Conservation (phyloP, 64 coral and sea anemone species). For the Anthopleura sola region DNA sequence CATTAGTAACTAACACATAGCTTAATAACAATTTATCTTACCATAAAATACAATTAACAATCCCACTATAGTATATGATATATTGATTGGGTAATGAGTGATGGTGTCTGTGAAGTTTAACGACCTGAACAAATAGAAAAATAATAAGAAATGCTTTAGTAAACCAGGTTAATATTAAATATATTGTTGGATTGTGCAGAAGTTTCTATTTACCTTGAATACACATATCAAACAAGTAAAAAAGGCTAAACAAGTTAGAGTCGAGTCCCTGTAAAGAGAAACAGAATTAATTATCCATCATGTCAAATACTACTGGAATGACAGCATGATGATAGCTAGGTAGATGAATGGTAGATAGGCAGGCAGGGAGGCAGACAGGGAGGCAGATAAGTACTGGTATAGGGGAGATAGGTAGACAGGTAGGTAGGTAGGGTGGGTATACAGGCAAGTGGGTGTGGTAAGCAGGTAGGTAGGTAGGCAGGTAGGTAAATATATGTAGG, state of each 20-base stretch:
- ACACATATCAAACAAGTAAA: constrained; percentile 68
- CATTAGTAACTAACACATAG: too few species aligned
- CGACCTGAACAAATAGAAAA: constrained; percentile 23
- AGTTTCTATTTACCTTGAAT: neutral
- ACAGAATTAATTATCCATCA: neutral
- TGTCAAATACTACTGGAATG: neutral
- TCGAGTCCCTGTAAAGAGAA: constrained; percentile 51
- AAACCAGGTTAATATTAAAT: neutral
- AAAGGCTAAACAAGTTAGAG: constrained; percentile 45
- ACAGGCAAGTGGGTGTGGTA: too few species aligned
- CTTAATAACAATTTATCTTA: constrained; percentile 30
- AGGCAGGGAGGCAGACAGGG: too few species aligned
- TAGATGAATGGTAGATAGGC: too few species aligned
- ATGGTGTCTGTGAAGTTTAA: constrained; percentile 66
- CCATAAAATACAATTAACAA: constrained; percentile 79
- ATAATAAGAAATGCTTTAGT: too few species aligned
- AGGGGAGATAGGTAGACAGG: too few species aligned
- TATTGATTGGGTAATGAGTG: constrained; percentile 88
- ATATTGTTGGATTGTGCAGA: neutral
- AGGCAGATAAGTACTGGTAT: too few species aligned
- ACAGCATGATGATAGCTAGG: neutral
- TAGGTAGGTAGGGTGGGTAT: too few species aligned
- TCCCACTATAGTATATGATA: constrained; percentile 77
- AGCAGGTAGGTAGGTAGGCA: too few species aligned
- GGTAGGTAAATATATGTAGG: too few species aligned